These are phyloP conservation scores for Phenganax marumi DNA, from an alignment of 92 coral and sea anemone genomes.

Conservation along the genomic window DNA sequence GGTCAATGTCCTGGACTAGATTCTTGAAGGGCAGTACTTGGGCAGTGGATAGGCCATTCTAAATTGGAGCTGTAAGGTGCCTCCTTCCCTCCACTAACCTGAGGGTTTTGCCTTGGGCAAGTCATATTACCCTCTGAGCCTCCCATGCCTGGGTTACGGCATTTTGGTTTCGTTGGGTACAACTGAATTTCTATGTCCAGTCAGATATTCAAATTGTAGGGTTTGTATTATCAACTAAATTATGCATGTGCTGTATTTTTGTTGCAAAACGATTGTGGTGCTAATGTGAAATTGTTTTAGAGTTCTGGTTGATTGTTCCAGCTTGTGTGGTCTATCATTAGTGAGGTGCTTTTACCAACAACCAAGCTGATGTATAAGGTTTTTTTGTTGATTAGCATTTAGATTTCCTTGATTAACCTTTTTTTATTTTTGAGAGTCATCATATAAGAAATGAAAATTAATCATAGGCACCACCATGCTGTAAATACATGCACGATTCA, in stretches of 20 bases:
- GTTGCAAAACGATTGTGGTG: neutral
- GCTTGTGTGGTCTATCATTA: neutral
- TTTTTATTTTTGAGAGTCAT: neutral
- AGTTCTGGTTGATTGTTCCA: neutral
- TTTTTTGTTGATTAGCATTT: neutral
- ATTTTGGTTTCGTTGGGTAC: neutral
- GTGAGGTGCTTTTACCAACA: neutral
- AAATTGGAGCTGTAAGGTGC: neutral
- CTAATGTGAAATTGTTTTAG: neutral
- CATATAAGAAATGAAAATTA: too few relatives aligned
- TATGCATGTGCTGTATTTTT: too few relatives aligned
- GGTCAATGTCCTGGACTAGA: neutral
- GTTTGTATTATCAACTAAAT: too few relatives aligned
- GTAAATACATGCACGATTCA: too few relatives aligned
- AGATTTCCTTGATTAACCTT: neutral
- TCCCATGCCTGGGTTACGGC: constrained; percentile 13
- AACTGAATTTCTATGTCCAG: neutral
- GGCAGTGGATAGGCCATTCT: neutral
- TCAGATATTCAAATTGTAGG: neutral
- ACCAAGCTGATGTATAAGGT: neutral
- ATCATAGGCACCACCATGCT: too few relatives aligned
- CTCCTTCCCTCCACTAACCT: constrained; percentile 1
- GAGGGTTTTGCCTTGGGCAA: neutral
- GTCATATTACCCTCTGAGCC: constrained; percentile 11
- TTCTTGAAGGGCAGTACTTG: neutral